A percentile compares a stretch with the other conserved stretches of the same genome.
Conservation (phyloP, 2,113 vertebrate genomes). For the Micronycteris hirsuta region DNA sequence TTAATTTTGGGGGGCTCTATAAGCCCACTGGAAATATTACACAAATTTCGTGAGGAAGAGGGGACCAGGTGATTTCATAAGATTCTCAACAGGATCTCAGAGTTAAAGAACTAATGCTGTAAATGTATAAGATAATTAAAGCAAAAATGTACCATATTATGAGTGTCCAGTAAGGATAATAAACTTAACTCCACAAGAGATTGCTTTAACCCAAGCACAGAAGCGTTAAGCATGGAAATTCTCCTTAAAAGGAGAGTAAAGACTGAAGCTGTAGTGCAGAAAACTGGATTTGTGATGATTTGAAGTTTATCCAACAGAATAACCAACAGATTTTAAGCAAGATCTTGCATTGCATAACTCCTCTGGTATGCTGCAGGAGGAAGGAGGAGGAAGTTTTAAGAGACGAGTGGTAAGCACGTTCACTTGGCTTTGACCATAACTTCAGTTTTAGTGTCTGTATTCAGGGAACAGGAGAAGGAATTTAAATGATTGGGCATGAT, state of each 20-base stretch:
- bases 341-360: not conserved
- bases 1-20: not conserved
- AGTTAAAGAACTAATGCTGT: not conserved
- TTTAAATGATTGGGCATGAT: not conserved
- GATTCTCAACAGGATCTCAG: not conserved
- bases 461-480: not conserved
- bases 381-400: not conserved
- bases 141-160: not conserved
- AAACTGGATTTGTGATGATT: slow-evolving; percentile 67
- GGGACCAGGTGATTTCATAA: not conserved
- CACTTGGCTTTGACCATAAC: not conserved
- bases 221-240: not conserved
- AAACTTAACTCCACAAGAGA: not conserved
- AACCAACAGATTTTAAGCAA: slow-evolving; percentile 31
- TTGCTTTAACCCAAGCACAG: not conserved
- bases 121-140: not conserved
- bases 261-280: not conserved
- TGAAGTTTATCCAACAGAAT: slow-evolving; percentile 26
- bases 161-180: not conserved
- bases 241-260: not conserved
- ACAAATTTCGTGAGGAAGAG: not conserved
- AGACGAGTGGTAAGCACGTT: not conserved
- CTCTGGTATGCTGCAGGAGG: not conserved
- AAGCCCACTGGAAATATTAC: not conserved
- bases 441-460: not conserved